Evolutionary conservation across 2,797 vertebrate genomes (phyloP), one percentile per base, ranked within the genome.

Genomic region (Urophycis tenuis): DNA sequence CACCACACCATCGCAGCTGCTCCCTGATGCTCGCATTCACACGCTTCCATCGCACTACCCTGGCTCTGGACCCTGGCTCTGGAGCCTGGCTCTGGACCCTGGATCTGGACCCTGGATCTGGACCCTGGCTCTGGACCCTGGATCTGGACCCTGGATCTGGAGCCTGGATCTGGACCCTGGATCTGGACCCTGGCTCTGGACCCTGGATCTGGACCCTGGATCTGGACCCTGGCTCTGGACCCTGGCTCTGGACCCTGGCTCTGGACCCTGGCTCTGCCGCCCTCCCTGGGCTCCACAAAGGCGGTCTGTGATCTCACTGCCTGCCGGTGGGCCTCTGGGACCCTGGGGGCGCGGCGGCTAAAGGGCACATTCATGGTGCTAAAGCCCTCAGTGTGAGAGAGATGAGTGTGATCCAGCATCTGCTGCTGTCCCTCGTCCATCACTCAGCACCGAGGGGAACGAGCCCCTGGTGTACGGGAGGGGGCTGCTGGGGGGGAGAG

Each of bases 331-430:
- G 85, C 78, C 82, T 85, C 71, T 29, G 80, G 49, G 25, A 73
- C 82, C 77, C 79, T 0, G 77, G 86, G 53, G 53, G 53, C 45
- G 53, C 25, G 4, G 25, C 12, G 29, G 60, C 60, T 67, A 29
- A 67, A 83, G 81, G 81, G 79, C 86, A 87, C 73, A 73, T 77
- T 81, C 70, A 84, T 82, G 3, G 78, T 0, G 77, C 82, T 86
- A 70, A 86, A 90, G 84, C 86, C 84, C 74, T 81, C 3, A n/a
- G 10, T 12, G 60, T 1, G 60, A 67, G 60, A 19, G n/a, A 67
- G 60, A 67, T 45, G 0, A 77, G n/a, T n/a, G 78, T 78, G 78
- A 81, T 78, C 31, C 78, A 75, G 81, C 82, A 80, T 84, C 83
- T 83, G 83, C 10, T 74, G n/a, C 30, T 12, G 72, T 17, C 0